Base-by-base conservation (phyloP, 2,888 invertebrate genomes). In the Molorchus minor region DNA sequence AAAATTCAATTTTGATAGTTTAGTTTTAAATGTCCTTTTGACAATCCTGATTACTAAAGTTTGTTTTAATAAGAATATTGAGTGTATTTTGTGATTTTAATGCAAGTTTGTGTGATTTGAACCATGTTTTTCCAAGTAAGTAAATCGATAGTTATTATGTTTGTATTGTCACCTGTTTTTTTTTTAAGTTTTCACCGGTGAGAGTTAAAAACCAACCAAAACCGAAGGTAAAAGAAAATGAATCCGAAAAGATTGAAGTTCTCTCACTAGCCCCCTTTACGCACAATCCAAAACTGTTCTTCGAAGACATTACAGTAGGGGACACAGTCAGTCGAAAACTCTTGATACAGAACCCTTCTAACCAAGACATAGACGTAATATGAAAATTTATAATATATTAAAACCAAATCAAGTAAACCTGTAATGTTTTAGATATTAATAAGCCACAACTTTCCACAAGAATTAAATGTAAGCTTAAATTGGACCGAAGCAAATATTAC, bases 251-350 rank as follows among this genome's bases (percentile, higher is more conserved):
- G 75, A 76, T 80, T 16, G 82, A 84, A 21, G 77, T 82, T 40
- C 82, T 90, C 10, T 77, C 84, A 40, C 81, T 90, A 69, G 88
- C 87, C 8, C 89, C 89, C 1, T 90, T 90, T 79, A 84, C 86
- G n/a, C 80, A 83, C 54, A 85, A 85, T 67, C 86, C 89, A 2
- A 87, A 86, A 80, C 84, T 90, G 13, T 82, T 85, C n/a, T 90
- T 90, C 71, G 87, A 89, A 63, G 84, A 88, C 82, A 85, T 89
- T 55, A 79, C 83, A 3, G 80, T 89, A 55, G 86, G 87, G 12
- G 81, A 83, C 38, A 79, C 82, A 8, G 84, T 84, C 54, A 82
- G 81, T 54, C 83, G 84, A 64, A 78, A 80, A 46, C 77, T 90
- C 57, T 82, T 85, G 68, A 79, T 90, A 10, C 78, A 81, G 47